Percentiles rank a stretch among this genome's conserved stretches.
phyloP scores from a whole-genome alignment of 2,888 invertebrate species.

The Thera britannica region DNA sequence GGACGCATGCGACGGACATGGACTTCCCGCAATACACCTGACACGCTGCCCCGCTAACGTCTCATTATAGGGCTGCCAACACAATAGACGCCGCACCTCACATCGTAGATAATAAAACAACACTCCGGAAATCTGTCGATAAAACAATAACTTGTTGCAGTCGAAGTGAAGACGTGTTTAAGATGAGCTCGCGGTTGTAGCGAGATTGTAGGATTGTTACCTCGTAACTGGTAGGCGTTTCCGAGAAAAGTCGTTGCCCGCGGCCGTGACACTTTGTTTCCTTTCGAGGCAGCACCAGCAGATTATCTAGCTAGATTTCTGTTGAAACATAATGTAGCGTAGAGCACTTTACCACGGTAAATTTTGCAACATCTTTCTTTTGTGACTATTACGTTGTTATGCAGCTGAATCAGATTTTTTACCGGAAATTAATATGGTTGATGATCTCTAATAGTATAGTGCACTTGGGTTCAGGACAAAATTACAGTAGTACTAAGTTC shows the following conservation, averaged over 20 bases:
- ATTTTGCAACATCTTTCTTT: neutral
- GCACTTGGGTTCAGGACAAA: too few relatives aligned
- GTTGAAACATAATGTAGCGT: constrained; percentile 15
- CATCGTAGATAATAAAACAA: constrained; percentile 31
- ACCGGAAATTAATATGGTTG: neutral
- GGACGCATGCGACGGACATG: constrained; percentile 69
- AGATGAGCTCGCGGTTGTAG: constrained; percentile 42
- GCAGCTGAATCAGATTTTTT: constrained; percentile 1
- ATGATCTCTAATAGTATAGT: too few relatives aligned
- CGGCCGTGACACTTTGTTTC: constrained; percentile 54
- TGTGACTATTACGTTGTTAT: neutral
- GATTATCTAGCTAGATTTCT: constrained; percentile 37
- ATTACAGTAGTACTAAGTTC: too few relatives aligned
- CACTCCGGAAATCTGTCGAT: constrained; percentile 32
- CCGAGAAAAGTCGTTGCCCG: constrained; percentile 52
- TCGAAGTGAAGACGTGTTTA: constrained; percentile 27
- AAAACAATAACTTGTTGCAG: constrained; percentile 26
- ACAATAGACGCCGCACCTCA: constrained; percentile 25
- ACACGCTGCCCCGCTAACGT: constrained; percentile 45
- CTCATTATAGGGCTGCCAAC: constrained; percentile 32
- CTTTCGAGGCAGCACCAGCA: constrained; percentile 40
- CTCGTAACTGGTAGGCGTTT: constrained; percentile 33
- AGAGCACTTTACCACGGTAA: too few relatives aligned
- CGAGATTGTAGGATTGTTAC: constrained; percentile 29
- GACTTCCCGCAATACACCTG: constrained; percentile 63